A percentile compares a stretch with the other conserved stretches of the same genome.
These are phyloP conservation scores for Holocentrus rufus DNA, from an alignment of 2,797 vertebrate genomes.

Conservation along the genomic window DNA sequence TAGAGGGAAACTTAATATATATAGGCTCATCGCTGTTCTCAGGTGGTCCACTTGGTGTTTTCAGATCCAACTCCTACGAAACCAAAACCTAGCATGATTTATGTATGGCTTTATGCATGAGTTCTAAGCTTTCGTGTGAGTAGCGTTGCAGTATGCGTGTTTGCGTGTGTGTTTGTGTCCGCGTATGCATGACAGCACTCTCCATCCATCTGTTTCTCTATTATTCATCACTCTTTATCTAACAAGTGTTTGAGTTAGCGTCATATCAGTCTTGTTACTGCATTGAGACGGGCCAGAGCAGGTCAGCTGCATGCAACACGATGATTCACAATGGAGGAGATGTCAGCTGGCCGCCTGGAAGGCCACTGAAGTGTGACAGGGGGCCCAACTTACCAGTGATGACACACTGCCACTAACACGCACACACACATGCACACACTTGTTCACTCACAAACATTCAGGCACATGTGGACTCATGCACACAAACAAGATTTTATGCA, in stretches of 20 bases:
- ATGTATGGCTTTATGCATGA: slow-evolving; percentile 31
- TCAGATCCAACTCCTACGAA: slow-evolving; percentile 41
- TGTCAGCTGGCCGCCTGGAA: slow-evolving; percentile 48
- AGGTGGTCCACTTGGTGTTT: slow-evolving; percentile 29
- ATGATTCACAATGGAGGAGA: slow-evolving; percentile 58
- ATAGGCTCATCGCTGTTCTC: slow-evolving; percentile 53
- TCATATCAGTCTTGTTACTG: slow-evolving; percentile 44
- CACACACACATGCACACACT: not conserved
- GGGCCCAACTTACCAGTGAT: slow-evolving; percentile 18
- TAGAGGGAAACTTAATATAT: slow-evolving; percentile 62
- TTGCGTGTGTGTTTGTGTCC: not conserved
- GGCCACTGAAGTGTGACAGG: slow-evolving; percentile 33
- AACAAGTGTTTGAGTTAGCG: slow-evolving; percentile 59
- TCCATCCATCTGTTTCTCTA: slow-evolving; percentile 44
- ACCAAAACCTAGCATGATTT: slow-evolving; percentile 46
- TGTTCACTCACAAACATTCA: not conserved
- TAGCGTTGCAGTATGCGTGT: slow-evolving; percentile 1
- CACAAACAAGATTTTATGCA: not conserved
- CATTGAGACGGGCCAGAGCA: slow-evolving; percentile 24
- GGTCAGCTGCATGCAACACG: slow-evolving; percentile 32
- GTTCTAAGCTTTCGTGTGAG: slow-evolving; percentile 14
- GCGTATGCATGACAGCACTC: slow-evolving; percentile 26
- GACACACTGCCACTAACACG: slow-evolving; percentile 7
- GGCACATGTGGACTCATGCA: not conserved
- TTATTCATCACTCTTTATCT: slow-evolving; percentile 59